Conservation (phyloP, 1,140 invertebrate genomes). For the Nymphalis io region DNA sequence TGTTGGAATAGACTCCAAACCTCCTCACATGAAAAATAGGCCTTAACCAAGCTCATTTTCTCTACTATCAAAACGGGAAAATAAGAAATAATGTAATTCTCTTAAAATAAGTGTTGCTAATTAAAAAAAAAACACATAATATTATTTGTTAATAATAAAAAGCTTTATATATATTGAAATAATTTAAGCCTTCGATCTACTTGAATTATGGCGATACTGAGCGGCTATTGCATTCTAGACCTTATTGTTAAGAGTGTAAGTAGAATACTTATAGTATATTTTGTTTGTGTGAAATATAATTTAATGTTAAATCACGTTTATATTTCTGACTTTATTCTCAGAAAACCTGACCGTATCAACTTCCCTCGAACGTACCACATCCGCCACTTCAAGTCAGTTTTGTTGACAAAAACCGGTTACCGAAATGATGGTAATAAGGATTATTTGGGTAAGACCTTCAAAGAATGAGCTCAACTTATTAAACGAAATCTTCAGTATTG, state of each 20-base stretch:
- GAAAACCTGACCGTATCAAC: constrained; percentile 13
- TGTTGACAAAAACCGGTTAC: constrained; percentile 8
- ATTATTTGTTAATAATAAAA: too few species aligned
- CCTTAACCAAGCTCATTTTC: too few species aligned
- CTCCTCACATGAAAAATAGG: too few species aligned
- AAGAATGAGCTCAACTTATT: background rate
- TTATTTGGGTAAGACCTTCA: constrained; percentile 8
- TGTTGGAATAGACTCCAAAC: too few species aligned
- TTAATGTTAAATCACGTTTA: constrained; percentile 12
- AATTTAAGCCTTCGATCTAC: background rate
- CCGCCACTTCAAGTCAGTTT: constrained; percentile 9
- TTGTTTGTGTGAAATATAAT: background rate
- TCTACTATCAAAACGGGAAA: too few species aligned
- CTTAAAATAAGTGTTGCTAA: too few species aligned
- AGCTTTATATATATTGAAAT: background rate
- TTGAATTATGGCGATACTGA: background rate
- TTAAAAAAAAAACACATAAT: too few species aligned
- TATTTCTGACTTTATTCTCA: constrained; percentile 14
- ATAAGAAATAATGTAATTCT: too few species aligned
- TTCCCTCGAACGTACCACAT: constrained; percentile 10
- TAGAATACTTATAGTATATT: background rate
- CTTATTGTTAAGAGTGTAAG: background rate
- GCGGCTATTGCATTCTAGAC: background rate
- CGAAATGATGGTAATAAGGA: constrained; percentile 1
- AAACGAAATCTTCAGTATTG: background rate